Base-by-base conservation (phyloP, 1,140 invertebrate genomes). In the Mylabris phalerata region DNA sequence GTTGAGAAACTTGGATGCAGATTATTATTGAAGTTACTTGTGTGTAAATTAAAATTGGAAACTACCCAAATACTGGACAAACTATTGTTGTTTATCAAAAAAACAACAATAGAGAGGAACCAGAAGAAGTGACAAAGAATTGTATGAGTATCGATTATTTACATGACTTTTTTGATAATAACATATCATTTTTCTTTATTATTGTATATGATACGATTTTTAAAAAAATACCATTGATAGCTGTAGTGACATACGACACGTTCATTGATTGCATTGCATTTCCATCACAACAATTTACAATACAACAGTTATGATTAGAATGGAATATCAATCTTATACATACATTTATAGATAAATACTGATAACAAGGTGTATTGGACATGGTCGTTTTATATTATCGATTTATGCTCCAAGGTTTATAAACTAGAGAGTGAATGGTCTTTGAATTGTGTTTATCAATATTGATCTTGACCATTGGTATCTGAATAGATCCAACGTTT, bases 331-430 rank as follows among this genome's bases (percentile, higher is more conserved):
- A 38, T 42, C 51, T 42, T 11, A 46, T 38, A 27, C 40, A 32
- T 32, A 32, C 32, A 32, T 7, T 5, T 32, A 32, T 32, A 54
- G 51, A 54, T 54, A 54, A 54, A 54, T 54, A 54, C 45, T 54
- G 51, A 54, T 54, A 54, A 45, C 51, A 54, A 54, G 51, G 51
- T 54, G 51, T 44, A 32, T 46, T 27, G 42, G 51, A 54, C 51
- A 54, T 5, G 19, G 19, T 19, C 7, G 32, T 32, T 32, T 32
- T 32, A 7, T 32, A 32, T 5, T 32, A 32, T 32, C 32, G 32
- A 32, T 32, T 32, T 32, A 32, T 32, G 7, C 4, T 32, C 32
- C 4, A 32, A 4, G 4, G 7, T 32, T 4, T 32, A 7, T 32
- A 7, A 5, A 32, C 32, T 4, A 3, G 32, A 32, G 32, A 32